Evolutionary conservation across 2,113 vertebrate genomes (phyloP).

Genomic region (Channa argus): DNA sequence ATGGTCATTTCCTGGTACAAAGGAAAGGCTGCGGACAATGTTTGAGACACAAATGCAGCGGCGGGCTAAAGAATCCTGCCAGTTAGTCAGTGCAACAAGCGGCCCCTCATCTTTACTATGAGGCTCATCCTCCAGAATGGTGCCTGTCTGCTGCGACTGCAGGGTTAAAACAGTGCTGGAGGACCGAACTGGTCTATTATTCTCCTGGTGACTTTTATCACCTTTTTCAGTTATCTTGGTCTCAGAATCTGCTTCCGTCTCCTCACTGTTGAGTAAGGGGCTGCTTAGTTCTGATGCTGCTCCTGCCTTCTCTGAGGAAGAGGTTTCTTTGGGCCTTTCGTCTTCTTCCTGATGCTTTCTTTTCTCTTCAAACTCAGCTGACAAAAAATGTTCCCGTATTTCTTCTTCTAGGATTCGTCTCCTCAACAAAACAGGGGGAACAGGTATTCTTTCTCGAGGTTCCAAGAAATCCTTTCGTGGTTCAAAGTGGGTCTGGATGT

Average conservation of each 20-base stretch:
- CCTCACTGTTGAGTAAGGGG: conserved; percentile 38
- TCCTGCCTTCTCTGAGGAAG: conserved; percentile 54
- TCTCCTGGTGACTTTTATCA: conserved; percentile 80
- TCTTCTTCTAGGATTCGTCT: conserved; percentile 79
- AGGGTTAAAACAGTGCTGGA: conserved; percentile 77
- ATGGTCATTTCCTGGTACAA: conserved; percentile 97
- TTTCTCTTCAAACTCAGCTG: conserved; percentile 70
- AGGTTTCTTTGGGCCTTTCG: conserved; percentile 50
- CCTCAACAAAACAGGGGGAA: conserved; percentile 76
- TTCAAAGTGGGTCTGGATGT: conserved; percentile 99
- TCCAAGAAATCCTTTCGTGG: conserved; percentile 87
- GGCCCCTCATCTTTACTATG: conserved; percentile 98
- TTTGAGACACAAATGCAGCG: conserved; percentile 97
- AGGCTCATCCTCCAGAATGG: conserved; percentile 97
- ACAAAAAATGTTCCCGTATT: conserved; percentile 72
- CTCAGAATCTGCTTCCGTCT: conserved; percentile 46
- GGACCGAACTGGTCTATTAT: conserved; percentile 83
- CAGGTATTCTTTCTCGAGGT: conserved; percentile 81
- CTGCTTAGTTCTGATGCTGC: conserved; percentile 41
- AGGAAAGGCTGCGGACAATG: conserved; percentile 97
- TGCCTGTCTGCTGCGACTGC: conserved; percentile 83
- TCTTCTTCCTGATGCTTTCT: conserved; percentile 79
- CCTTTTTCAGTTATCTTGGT: conserved; percentile 36
- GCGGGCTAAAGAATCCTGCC: conserved; percentile 96
- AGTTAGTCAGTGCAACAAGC: conserved; percentile 91